These are phyloP conservation scores for Scophthalmus maximus DNA, from an alignment of 2,113 vertebrate genomes.

Conservation along the genomic window DNA sequence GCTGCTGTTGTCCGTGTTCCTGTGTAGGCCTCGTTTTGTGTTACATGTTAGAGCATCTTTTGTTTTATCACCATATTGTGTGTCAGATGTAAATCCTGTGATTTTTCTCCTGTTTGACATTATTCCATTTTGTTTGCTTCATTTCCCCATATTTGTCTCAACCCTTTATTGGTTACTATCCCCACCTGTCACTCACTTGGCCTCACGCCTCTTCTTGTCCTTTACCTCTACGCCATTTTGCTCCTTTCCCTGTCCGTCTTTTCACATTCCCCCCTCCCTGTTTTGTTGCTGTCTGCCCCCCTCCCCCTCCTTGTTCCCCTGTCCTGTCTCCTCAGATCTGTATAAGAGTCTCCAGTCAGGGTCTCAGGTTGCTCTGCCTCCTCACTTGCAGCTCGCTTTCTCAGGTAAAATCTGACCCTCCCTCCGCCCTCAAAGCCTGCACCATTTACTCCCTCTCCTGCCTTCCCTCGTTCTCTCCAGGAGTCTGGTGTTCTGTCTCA, in stretches of 20 bases:
- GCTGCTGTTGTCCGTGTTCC: slow-evolving; percentile 42
- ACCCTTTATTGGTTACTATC: not conserved
- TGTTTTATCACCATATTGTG: slow-evolving; percentile 54
- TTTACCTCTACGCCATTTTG: no score
- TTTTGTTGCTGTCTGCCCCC: slow-evolving; percentile 44
- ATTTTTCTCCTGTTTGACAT: slow-evolving; percentile 57
- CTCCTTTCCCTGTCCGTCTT: not conserved
- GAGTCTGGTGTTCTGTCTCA: slow-evolving; percentile 37
- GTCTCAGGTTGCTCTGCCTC: slow-evolving; percentile 92
- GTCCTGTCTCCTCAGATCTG: slow-evolving; percentile 90
- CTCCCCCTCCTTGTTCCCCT: slow-evolving; percentile 31
- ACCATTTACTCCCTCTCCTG: slow-evolving; percentile 21
- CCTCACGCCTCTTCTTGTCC: not conserved
- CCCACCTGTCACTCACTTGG: slow-evolving; percentile 2
- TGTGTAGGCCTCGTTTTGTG: slow-evolving; percentile 49
- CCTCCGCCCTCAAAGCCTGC: slow-evolving; percentile 23
- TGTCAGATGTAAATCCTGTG: slow-evolving; percentile 55
- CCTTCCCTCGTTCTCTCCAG: no score
- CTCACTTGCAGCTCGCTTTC: slow-evolving; percentile 96
- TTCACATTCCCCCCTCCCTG: not conserved
- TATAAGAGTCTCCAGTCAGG: slow-evolving; percentile 99
- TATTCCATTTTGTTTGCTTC: slow-evolving; percentile 66
- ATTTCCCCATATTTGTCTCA: slow-evolving; percentile 27
- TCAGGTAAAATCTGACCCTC: slow-evolving; percentile 88
- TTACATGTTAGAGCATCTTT: slow-evolving; percentile 44